Evolutionary conservation across 2,113 vertebrate species (phyloP), one percentile per base, ranked within the genome.

Genomic region (Pseudonaja textilis): DNA sequence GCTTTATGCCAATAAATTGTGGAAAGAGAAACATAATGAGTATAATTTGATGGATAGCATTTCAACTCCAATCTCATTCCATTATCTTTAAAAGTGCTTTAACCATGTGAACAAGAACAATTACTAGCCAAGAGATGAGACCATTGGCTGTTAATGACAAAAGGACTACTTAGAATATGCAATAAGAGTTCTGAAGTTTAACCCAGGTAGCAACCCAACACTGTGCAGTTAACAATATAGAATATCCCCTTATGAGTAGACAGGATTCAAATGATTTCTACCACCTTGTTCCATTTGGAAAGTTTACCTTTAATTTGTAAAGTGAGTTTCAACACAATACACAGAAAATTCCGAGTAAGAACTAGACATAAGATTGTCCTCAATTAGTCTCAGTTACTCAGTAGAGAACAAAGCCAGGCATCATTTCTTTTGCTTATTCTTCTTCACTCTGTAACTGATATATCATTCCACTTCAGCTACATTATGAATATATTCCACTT

Each of bases 311-410:
- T 97, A 97, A 98, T 97, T 97, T 97, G 97, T 97, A 96, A 95
- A 95, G 95, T 95, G 94, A 96, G 95, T 96, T 97, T 96, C 96
- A 96, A 96, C 95, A 96, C 96, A 96, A 96, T 97, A 96, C 97
- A 96, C 94, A 95, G 95, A 97, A 96, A 97, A 96, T 96, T 95
- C 96, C 97, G 97, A 97, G 97, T 97, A 98, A 97, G 54, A 97
- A 96, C 95, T 42, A 92, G 96, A 97, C 95, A 97, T 96, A 97
- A 96, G 96, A 96, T 94, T 96, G 93, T 94, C 95, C 94, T 94
- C 95, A 93, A 93, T 95, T 97, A 97, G 23, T 59, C 23, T 59
- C 59, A 0, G 59, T 26, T 61, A 61, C 96, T 96, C 96, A 96
- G 94, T 95, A 95, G 93, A 92, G 94, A 12, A 88, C 50, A 91